These are phyloP conservation scores for Archaeoteleia sp. DNA, from an alignment of 2,888 invertebrate genomes.

Conservation along the genomic window DNA sequence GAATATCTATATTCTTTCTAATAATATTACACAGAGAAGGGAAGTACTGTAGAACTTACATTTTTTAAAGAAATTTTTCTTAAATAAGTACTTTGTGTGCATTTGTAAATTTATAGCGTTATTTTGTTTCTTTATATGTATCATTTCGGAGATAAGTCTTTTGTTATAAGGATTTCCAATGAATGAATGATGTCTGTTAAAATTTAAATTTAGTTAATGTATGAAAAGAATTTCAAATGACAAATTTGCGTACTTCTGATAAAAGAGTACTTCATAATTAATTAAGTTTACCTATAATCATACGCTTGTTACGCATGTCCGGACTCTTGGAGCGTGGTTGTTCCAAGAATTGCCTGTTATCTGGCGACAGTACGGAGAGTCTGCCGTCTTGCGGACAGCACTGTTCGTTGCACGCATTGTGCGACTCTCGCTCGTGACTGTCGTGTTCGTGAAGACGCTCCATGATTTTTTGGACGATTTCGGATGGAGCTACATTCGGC, in stretches of 20 bases:
- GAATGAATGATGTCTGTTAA: too few relatives aligned
- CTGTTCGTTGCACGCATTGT: conserved; percentile 57
- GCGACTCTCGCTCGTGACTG: conserved; percentile 67
- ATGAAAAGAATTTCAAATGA: background rate
- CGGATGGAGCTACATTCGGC: conserved; percentile 86
- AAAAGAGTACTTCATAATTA: background rate
- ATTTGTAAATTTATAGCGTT: too few relatives aligned
- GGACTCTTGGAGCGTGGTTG: conserved; percentile 71
- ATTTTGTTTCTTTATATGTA: too few relatives aligned
- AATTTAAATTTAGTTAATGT: too few relatives aligned
- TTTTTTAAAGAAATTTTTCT: too few relatives aligned
- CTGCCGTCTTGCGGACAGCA: conserved; percentile 55
- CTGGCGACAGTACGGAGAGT: conserved; percentile 71
- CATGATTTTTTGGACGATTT: conserved; percentile 88
- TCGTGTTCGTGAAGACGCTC: conserved; percentile 77
- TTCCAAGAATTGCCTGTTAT: conserved; percentile 71
- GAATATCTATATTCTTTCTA: too few relatives aligned
- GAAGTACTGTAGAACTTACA: too few relatives aligned
- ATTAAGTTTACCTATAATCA: conserved; percentile 69
- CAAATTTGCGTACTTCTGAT: conserved; percentile 2
- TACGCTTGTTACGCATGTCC: conserved; percentile 72
- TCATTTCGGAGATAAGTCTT: too few relatives aligned
- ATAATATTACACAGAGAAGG: too few relatives aligned
- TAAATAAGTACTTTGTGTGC: too few relatives aligned
- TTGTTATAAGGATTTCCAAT: too few relatives aligned